phyloP scores from a whole-genome alignment of 2,888 invertebrate species.

The Drosophila lutescens region DNA sequence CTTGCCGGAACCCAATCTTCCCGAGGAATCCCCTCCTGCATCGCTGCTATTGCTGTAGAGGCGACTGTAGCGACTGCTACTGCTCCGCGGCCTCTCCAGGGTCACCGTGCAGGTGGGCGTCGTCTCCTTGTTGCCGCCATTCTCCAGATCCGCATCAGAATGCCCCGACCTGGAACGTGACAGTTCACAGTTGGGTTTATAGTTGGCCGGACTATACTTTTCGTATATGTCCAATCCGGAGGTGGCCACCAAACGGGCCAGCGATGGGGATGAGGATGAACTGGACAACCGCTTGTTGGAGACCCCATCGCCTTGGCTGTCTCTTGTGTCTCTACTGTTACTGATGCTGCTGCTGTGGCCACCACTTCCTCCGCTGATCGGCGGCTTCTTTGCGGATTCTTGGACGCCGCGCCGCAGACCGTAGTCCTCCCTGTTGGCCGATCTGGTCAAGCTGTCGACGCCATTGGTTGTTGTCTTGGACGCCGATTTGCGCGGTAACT shows the following conservation, averaged over 20 bases:
- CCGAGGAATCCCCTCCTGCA: constrained; percentile 35
- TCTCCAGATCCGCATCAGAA: constrained; percentile 70
- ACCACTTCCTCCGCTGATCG: constrained; percentile 52
- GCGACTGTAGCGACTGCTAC: constrained; percentile 79
- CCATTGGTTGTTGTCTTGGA: constrained; percentile 40
- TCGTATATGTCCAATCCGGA: constrained; percentile 89
- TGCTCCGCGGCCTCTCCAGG: constrained; percentile 71
- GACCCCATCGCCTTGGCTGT: constrained; percentile 47
- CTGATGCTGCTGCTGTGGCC: constrained; percentile 50
- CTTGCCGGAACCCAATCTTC: constrained; percentile 48
- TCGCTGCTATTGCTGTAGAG: constrained; percentile 65
- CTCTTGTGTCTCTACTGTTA: constrained; percentile 53
- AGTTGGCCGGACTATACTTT: constrained; percentile 91
- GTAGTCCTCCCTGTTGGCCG: constrained; percentile 60
- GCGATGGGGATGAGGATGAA: constrained; percentile 84
- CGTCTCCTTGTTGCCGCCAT: constrained; percentile 34
- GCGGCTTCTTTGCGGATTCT: constrained; percentile 56
- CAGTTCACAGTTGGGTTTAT: constrained; percentile 87
- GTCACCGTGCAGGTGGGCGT: constrained; percentile 53
- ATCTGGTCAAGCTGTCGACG: constrained; percentile 46
- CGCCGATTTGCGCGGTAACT: constrained; percentile 62
- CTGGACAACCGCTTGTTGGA: constrained; percentile 78
- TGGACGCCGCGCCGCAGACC: constrained; percentile 28
- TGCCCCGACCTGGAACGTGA: constrained; percentile 85
- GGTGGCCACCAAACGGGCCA: constrained; percentile 86